These are phyloP conservation scores for Ormyrus pomaceus DNA, from an alignment of 2,888 invertebrate genomes.

Conservation along the genomic window DNA sequence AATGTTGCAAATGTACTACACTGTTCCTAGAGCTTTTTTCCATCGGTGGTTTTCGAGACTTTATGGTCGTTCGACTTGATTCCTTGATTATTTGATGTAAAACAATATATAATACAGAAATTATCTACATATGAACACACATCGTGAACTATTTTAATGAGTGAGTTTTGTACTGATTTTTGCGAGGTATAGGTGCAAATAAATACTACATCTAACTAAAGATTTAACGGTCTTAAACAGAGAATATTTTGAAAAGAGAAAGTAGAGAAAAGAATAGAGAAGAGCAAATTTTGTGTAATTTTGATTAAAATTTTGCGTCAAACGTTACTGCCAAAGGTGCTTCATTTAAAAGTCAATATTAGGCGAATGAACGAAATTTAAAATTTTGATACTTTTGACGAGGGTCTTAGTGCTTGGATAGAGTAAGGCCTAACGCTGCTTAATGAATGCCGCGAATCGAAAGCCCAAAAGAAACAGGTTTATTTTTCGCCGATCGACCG, in stretches of 20 bases:
- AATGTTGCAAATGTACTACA: conserved; percentile 39
- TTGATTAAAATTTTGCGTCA: conserved; percentile 54
- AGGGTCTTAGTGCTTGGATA: conserved; percentile 73
- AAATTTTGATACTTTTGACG: conserved; percentile 62
- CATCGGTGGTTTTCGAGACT: conserved; percentile 2
- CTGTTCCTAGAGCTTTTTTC: conserved; percentile 38
- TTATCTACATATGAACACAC: conserved; percentile 31
- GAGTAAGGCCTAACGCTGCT: conserved; percentile 69
- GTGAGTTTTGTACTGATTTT: conserved; percentile 44
- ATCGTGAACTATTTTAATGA: conserved; percentile 29
- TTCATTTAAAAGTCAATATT: conserved; percentile 21
- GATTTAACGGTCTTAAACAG: conserved; percentile 4
- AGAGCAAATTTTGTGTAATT: conserved; percentile 52
- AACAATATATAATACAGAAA: conserved; percentile 23
- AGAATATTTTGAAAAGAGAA: conserved; percentile 15
- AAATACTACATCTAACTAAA: conserved; percentile 40
- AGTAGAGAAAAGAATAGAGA: conserved; percentile 24
- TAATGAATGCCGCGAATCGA: conserved; percentile 2
- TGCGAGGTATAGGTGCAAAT: conserved; percentile 49
- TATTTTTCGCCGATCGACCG: conserved; percentile 48
- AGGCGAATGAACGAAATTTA: conserved; percentile 36
- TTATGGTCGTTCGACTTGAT: not conserved
- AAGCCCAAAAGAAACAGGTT: conserved; percentile 35
- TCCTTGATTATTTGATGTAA: conserved; percentile 15
- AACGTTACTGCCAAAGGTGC: conserved; percentile 7